Conservation (phyloP, 2,888 invertebrate species). For the Leptodirus hochenwartii region DNA sequence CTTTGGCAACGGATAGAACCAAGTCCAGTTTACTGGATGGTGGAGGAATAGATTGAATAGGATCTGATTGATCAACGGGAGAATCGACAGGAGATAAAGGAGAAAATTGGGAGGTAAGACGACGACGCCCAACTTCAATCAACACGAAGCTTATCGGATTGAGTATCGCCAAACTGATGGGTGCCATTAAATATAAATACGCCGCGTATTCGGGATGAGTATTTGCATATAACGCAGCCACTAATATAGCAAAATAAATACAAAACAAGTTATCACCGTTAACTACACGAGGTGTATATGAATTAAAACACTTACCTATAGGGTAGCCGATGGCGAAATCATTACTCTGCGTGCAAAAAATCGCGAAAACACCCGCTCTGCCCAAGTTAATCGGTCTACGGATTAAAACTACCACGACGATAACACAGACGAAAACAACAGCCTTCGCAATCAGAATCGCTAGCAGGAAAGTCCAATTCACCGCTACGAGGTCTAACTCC, state of each 20-base stretch:
- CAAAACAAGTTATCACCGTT: constrained; percentile 1
- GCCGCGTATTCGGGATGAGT: constrained; percentile 79
- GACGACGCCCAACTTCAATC: too few species aligned
- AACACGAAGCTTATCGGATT: constrained; percentile 84
- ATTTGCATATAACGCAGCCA: constrained; percentile 66
- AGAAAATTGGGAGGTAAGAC: too few species aligned
- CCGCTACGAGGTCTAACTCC: constrained; percentile 58
- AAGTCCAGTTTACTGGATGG: constrained; percentile 18
- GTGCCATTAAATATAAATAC: constrained; percentile 85
- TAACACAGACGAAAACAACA: constrained; percentile 63
- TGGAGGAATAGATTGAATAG: too few species aligned
- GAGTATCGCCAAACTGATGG: constrained; percentile 78
- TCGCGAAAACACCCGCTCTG: constrained; percentile 77
- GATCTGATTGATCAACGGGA: too few species aligned
- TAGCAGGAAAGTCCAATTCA: constrained; percentile 83
- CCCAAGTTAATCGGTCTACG: constrained; percentile 67
- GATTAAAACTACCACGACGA: constrained; percentile 57
- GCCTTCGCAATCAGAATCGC: constrained; percentile 75
- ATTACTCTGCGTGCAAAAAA: constrained; percentile 93
- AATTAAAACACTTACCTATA: constrained; percentile 46
- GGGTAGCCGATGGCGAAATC: constrained; percentile 95
- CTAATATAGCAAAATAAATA: constrained; percentile 29
- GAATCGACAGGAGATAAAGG: too few species aligned
- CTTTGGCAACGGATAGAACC: constrained; percentile 33
- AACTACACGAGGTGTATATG: not conserved